Base-by-base conservation (phyloP, 23 tunicate species). In the Oikopleura dioica region DNA sequence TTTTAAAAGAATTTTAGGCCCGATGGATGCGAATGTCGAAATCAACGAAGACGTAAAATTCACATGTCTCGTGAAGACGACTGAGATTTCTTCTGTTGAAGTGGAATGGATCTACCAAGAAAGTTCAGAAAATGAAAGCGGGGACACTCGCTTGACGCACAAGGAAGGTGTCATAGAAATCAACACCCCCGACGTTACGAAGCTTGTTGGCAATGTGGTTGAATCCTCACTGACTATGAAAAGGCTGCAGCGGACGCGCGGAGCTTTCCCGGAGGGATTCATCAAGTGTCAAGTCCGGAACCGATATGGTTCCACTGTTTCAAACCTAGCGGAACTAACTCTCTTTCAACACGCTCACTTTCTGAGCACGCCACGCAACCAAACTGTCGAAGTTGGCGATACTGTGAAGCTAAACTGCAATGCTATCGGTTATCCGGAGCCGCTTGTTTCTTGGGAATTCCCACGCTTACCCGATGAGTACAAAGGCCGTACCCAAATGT, bases 1-100 rank as follows among this genome's bases (percentile, higher is more conserved):
- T n/a, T n/a, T n/a, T n/a, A n/a, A n/a, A n/a, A n/a, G n/a, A n/a
- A n/a, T n/a, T n/a, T n/a, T n/a, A n/a, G n/a, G n/a, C n/a, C n/a
- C n/a, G n/a, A n/a, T n/a, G n/a, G n/a, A n/a, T n/a, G n/a, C n/a
- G n/a, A n/a, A n/a, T n/a, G n/a, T n/a, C n/a, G n/a, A n/a, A n/a
- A n/a, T n/a, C n/a, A n/a, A n/a, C n/a, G n/a, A n/a, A 63, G 72
- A 63, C 4, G 72, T 28, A 31, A 63, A 63, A 63, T 63, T 63
- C 26, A 28, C 29, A 28, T 63, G 72, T 28, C 16, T 31, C 5
- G 72, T 31, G 5, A 24, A 28, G 5, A 63, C 72, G 32, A 63
- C 32, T 5, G 72, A 63, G 72, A 23, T 63, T 28, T 23, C 16
- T 2, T 63, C 72, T 5, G 72, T 63, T 31, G 72, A 63, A 63